Conservation (phyloP, 2,797 vertebrate genomes). For the Sciurus carolinensis region DNA sequence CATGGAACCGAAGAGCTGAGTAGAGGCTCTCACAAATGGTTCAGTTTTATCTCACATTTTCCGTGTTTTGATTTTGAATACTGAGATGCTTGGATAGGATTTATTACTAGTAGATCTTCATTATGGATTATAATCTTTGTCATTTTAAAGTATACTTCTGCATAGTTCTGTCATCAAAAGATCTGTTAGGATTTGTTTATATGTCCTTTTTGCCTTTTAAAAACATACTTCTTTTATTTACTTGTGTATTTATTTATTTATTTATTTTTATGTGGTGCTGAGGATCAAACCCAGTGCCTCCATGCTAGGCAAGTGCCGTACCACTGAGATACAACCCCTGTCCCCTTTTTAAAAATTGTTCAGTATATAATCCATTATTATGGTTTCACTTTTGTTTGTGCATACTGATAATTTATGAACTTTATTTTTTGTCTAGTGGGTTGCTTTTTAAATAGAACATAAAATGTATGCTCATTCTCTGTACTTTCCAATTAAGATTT, state of each 20-base stretch:
- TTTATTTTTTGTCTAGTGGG: slow-evolving; percentile 19
- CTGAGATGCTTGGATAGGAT: not conserved
- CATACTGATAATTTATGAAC: not conserved
- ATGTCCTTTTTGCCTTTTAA: not conserved
- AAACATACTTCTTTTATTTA: no score
- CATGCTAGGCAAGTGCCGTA: no score
- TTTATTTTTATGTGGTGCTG: no score
- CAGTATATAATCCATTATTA: not conserved
- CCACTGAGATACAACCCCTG: no score
- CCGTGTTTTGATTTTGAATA: not conserved
- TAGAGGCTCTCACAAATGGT: not conserved
- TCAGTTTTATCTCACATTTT: not conserved
- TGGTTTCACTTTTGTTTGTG: not conserved
- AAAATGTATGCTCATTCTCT: not conserved
- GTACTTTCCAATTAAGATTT: slow-evolving; percentile 46
- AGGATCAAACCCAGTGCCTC: no score
- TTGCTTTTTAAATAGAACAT: not conserved
- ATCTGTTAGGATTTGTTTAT: slow-evolving; percentile 37
- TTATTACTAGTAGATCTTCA: not conserved
- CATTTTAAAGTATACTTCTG: not conserved
- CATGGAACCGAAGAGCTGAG: not conserved
- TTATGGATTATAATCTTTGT: not conserved
- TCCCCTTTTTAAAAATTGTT: slow-evolving; percentile 19
- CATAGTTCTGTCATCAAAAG: slow-evolving; percentile 50
- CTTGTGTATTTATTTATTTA: no score